These are phyloP conservation scores for Melanotaenia trifasciata DNA, from an alignment of 2,797 vertebrate genomes.

Conservation along the genomic window DNA sequence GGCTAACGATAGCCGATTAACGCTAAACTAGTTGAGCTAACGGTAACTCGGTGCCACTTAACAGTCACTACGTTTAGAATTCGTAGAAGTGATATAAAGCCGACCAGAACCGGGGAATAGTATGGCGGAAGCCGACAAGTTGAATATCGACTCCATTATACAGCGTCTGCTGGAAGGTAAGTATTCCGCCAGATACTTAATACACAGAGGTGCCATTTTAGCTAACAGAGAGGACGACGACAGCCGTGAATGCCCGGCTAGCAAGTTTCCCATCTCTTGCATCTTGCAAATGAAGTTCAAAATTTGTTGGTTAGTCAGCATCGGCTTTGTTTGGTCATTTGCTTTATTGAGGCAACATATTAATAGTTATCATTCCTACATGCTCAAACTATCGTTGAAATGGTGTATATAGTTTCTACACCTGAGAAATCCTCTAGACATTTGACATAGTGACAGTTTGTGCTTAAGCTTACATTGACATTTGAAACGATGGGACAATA, in stretches of 20 bases:
- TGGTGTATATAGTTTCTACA: background rate
- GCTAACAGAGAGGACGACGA: constrained; percentile 59
- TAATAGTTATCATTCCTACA: background rate
- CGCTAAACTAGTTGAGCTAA: constrained; percentile 71
- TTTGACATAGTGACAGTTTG: background rate
- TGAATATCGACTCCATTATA: constrained; percentile 89
- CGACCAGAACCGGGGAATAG: constrained; percentile 56
- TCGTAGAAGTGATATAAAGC: constrained; percentile 26
- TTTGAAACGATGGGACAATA: background rate
- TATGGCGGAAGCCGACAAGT: constrained; percentile 87
- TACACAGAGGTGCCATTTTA: constrained; percentile 71
- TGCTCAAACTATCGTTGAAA: background rate
- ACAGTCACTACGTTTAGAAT: constrained; percentile 22
- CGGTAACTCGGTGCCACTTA: constrained; percentile 46
- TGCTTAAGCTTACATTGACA: background rate
- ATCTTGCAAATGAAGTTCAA: background rate
- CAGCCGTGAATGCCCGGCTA: constrained; percentile 31
- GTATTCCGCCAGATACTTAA: constrained; percentile 52
- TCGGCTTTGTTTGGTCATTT: background rate
- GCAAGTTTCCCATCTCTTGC: constrained; percentile 14
- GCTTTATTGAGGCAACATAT: background rate
- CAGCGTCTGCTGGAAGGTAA: constrained; percentile 88
- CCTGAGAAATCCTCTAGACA: background rate
- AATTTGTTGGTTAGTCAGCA: background rate
- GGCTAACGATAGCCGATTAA: constrained; percentile 80